Percentiles rank a stretch among this genome's conserved stretches.
phyloP scores from a whole-genome alignment of 2,113 vertebrate genomes.

The Noctilio leporinus region DNA sequence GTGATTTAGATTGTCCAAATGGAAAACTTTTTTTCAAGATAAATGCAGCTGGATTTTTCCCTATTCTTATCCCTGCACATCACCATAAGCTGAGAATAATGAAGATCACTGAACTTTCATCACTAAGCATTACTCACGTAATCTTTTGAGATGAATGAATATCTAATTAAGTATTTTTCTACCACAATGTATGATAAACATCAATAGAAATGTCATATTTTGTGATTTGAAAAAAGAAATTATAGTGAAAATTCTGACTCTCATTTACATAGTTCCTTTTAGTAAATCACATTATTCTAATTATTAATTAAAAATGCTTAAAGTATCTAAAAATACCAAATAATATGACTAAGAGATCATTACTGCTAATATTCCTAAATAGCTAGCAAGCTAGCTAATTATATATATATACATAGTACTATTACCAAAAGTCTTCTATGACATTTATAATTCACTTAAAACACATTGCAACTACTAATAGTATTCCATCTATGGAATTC shows the following conservation, averaged over 20 bases:
- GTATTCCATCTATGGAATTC: background rate
- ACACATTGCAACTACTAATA: background rate
- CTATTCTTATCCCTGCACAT: background rate
- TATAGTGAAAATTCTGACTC: slow-evolving; percentile 2
- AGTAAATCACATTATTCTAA: slow-evolving; percentile 25
- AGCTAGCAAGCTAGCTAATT: background rate
- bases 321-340: slow-evolving; percentile 39
- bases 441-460: slow-evolving; percentile 16
- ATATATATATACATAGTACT: background rate
- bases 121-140: background rate
- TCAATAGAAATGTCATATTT: slow-evolving; percentile 10
- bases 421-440: background rate
- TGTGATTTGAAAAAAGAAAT: slow-evolving; percentile 11
- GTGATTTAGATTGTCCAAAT: background rate
- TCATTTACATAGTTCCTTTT: slow-evolving; percentile 18
- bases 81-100: background rate
- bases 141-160: slow-evolving; percentile 13
- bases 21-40: background rate
- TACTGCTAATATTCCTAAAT: slow-evolving; percentile 1
- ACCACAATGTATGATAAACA: background rate
- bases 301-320: slow-evolving; percentile 14
- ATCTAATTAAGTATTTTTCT: background rate
- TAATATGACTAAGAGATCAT: slow-evolving; percentile 29
- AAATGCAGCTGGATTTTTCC: background rate
- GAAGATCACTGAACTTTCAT: background rate